phyloP scores from a whole-genome alignment of 2,113 vertebrate species.

The Gallinago paraguaiae region DNA sequence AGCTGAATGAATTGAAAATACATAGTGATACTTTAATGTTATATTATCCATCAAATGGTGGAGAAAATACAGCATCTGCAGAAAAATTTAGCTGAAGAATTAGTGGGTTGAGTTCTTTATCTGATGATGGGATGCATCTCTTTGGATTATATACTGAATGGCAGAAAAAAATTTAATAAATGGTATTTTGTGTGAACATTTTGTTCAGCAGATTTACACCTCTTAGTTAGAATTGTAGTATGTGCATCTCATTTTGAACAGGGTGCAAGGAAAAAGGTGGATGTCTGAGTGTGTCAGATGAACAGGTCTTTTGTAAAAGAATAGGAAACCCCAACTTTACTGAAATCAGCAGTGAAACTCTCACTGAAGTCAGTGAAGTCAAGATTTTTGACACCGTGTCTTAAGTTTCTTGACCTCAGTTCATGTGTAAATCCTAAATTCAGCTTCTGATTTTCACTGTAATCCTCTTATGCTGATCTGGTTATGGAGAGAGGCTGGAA shows the following conservation, averaged over 20 bases:
- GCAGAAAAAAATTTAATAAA: neutral
- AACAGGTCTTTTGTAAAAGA: neutral
- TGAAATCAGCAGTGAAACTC: neutral
- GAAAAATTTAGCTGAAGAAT: neutral
- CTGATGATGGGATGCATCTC: neutral
- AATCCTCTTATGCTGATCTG: conserved; percentile 28
- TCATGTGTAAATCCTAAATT: neutral
- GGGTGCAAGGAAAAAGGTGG: neutral
- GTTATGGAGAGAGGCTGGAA: conserved; percentile 29
- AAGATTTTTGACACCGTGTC: neutral
- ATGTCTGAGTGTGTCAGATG: neutral
- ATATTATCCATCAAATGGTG: neutral
- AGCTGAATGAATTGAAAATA: neutral
- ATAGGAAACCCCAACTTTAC: neutral
- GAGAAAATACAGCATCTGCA: neutral
- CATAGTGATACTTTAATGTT: neutral
- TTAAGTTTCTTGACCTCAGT: neutral
- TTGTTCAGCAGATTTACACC: neutral
- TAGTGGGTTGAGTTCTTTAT: neutral
- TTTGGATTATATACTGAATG: neutral
- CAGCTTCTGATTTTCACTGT: conserved; percentile 36
- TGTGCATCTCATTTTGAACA: neutral
- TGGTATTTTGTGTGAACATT: neutral
- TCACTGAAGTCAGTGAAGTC: neutral
- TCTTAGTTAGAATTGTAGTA: neutral